phyloP scores from a whole-genome alignment of 2,888 invertebrate species.

The Dicroscelio sp. region DNA sequence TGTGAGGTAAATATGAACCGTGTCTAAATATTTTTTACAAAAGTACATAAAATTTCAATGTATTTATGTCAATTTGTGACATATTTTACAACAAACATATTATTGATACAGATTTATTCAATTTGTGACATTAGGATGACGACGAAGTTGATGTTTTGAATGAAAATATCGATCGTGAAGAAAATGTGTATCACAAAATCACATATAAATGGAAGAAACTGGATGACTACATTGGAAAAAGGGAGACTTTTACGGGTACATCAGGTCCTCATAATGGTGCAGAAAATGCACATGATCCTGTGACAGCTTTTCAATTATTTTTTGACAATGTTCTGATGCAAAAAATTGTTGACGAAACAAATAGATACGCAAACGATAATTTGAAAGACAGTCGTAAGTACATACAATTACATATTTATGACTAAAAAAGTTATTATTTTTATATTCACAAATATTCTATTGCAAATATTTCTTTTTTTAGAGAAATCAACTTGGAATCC shows the following conservation, averaged over 20 bases:
- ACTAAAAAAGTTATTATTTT: too few species aligned
- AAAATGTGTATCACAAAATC: slow-evolving; percentile 39
- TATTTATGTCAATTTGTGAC: too few species aligned
- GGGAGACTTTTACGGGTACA: slow-evolving; percentile 22
- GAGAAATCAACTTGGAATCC: too few species aligned
- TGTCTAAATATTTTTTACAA: not conserved
- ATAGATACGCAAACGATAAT: too few species aligned
- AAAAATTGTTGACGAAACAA: too few species aligned
- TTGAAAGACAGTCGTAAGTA: too few species aligned
- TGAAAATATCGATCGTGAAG: not conserved
- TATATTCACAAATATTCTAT: too few species aligned
- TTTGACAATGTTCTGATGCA: slow-evolving; percentile 44
- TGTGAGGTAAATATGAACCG: not conserved
- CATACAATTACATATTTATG: too few species aligned
- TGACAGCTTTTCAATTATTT: slow-evolving; percentile 46
- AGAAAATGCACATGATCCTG: slow-evolving; percentile 27
- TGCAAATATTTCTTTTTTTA: too few species aligned
- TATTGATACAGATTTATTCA: not conserved
- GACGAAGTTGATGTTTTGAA: slow-evolving; percentile 27
- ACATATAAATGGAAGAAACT: slow-evolving; percentile 37
- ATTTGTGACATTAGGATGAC: slow-evolving; percentile 23
- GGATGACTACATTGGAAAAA: slow-evolving; percentile 31
- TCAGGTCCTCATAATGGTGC: slow-evolving; percentile 47
- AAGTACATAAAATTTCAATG: too few species aligned
- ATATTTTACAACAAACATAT: too few species aligned